Base-by-base conservation (phyloP, 2,113 vertebrate species). In the Eulemur macaco region DNA sequence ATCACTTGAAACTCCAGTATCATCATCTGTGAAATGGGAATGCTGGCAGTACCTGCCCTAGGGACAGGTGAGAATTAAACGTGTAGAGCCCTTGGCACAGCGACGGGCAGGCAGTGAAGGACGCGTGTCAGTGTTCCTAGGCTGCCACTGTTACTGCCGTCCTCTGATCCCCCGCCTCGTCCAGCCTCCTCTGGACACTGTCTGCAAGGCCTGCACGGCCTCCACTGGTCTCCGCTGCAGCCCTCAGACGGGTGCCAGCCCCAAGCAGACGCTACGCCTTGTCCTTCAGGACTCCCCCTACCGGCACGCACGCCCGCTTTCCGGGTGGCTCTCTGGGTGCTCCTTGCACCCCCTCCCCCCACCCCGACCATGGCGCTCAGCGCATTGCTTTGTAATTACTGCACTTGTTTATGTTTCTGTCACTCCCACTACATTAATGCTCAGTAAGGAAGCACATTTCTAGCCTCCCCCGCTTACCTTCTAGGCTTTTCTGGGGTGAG, bases 341-440 rank as follows among this genome's bases (percentile, higher is more conserved):
- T 34, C 45, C 47, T 21, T 3, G 1, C 14, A 14, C 56, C 58
- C 56, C 25, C 56, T 63, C 2, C 52, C 86, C 34, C 29, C 14
- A 9, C 76, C 15, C 74, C 76, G 12, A 1, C 15, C 21, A 1
- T 64, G 10, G 42, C 39, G 34, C 74, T 63, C 73, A 73, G 39
- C 2, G 20, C 31, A 23, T 52, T 58, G 68, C 42, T 95, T 34
- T 25, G 2, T 25, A 12, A 45, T 93, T 25, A 39, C 63, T n/a
- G 6, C 25, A 4, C 13, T 25, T 73, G 80, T 89, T 84, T 68
- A 71, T 71, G 31, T 93, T 81, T 92, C 87, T 89, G 45, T 69
- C 88, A 89, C 76, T 96, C 74, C 84, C 81, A 25, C 63, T 37
- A 56, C 50, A 50, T 60, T 56, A 80, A 37, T 13, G 50, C 63